Evolutionary conservation across 2,888 invertebrate species (phyloP).

Genomic region (Himalopsyche japonica): DNA sequence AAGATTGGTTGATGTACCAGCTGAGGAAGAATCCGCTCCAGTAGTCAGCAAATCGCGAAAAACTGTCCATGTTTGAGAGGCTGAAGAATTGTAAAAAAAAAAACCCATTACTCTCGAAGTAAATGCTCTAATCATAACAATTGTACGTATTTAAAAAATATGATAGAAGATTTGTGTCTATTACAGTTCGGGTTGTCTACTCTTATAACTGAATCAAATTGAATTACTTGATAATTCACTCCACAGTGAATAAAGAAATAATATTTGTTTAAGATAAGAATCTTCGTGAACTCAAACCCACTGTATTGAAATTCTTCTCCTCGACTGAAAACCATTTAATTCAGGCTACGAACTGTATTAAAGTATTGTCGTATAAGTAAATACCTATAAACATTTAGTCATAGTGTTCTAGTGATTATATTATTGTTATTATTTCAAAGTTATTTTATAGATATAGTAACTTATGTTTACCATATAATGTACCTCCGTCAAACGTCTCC

Average conservation of each 20-base stretch:
- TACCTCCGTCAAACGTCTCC: not conserved
- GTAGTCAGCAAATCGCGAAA: constrained; percentile 58
- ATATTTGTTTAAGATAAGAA: too few relatives aligned
- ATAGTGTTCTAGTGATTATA: not conserved
- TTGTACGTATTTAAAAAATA: too few relatives aligned
- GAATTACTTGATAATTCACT: too few relatives aligned
- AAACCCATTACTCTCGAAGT: too few relatives aligned
- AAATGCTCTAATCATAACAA: too few relatives aligned
- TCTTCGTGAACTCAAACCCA: too few relatives aligned
- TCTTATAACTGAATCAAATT: too few relatives aligned
- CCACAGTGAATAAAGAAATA: too few relatives aligned
- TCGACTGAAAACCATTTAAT: not conserved
- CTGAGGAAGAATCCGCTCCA: constrained; percentile 52
- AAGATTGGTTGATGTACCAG: constrained; percentile 61
- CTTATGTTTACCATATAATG: not conserved
- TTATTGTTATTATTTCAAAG: not conserved
- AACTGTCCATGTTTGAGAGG: constrained; percentile 55
- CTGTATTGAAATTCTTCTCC: not conserved
- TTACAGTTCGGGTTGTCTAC: too few relatives aligned
- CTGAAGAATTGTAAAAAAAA: not conserved
- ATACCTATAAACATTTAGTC: not conserved
- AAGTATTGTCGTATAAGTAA: not conserved
- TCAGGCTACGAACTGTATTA: not conserved
- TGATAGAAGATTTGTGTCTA: too few relatives aligned
- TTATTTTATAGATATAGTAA: not conserved